A percentile compares a stretch with the other conserved stretches of the same genome.
Evolutionary conservation across 1,140 invertebrate species (phyloP).

Genomic region (Ptiloglossa arizonensis): DNA sequence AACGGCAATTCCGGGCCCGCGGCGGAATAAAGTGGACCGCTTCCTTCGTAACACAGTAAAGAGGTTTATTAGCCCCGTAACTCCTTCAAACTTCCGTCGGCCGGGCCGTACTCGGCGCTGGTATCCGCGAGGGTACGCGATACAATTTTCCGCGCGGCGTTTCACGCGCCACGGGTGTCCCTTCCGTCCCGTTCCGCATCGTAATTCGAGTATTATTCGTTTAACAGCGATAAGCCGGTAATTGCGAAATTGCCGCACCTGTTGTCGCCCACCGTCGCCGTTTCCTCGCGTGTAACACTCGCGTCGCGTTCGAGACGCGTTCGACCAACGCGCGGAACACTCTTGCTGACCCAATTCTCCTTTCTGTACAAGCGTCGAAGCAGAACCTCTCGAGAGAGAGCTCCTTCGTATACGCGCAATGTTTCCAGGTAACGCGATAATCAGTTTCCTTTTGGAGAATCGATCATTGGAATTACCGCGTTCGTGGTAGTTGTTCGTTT

Average conservation of each 20-base stretch:
- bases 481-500: too few species aligned
- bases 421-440: too few species aligned
- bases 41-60: slow-evolving; percentile 49
- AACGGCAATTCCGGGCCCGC: slow-evolving; percentile 30
- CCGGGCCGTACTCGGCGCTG: background rate
- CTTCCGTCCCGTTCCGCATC: background rate
- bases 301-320: too few species aligned
- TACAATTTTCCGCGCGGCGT: slow-evolving; percentile 4
- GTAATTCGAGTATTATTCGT: slow-evolving; percentile 29
- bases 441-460: too few species aligned
- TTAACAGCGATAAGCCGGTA: slow-evolving; percentile 12
- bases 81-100: slow-evolving; percentile 24
- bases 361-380: background rate
- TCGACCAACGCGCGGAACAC: background rate
- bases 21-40: slow-evolving; percentile 40
- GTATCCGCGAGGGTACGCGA: background rate
- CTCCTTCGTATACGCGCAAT: too few species aligned
- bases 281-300: background rate
- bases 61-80: slow-evolving; percentile 56
- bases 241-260: slow-evolving; percentile 21
- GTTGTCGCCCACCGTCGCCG: background rate
- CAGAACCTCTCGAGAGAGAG: too few species aligned
- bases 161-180: background rate
- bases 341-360: background rate
- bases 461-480: too few species aligned